Base-by-base conservation (phyloP, 2,113 vertebrate genomes). In the Bucco capensis region DNA sequence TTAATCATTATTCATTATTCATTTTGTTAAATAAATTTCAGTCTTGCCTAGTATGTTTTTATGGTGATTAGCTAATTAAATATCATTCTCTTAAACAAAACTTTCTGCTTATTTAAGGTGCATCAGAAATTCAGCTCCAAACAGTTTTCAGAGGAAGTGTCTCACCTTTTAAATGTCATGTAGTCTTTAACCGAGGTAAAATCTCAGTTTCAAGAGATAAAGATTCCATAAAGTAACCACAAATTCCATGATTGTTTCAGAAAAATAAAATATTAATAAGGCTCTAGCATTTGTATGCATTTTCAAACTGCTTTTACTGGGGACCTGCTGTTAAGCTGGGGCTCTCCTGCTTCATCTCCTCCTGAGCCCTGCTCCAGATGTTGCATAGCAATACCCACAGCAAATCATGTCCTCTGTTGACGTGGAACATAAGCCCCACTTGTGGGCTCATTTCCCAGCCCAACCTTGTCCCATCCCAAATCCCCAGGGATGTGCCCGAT, bases 21-120 rank as follows among this genome's bases (percentile, higher is more conserved):
- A 64, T 80, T 79, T 92, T 57, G 24, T 70, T 77, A 85, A 75
- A 84, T 35, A 91, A 67, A 67, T 86, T 62, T 83, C 21, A 77
- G 22, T 67, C 50, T 80, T 70, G 9, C 13, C 27, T 66, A 8
- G 42, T 74, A 82, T 18, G 12, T 76, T 85, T 91, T 54, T 66
- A 31, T 22, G 62, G 9, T 62, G 64, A 44, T 8, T 47, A 13
- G 14, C 4, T 80, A 82, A 83, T 65, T 93, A 79, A 89, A 75
- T 56, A 70, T 87, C 24, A 62, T 54, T 64, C 2, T 54, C 22
- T 62, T 69, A 61, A 88, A 73, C 13, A 88, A 62, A 71, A 73
- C 15, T 8, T 44, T 87, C 28, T 49, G 5, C 12, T 3, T 83
- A 21, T 83, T 72, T 38, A 66, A 67, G 23, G 35, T 64, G 27